Evolutionary conservation across 2,888 invertebrate species (phyloP).

Genomic region (Argyresthia albistria): DNA sequence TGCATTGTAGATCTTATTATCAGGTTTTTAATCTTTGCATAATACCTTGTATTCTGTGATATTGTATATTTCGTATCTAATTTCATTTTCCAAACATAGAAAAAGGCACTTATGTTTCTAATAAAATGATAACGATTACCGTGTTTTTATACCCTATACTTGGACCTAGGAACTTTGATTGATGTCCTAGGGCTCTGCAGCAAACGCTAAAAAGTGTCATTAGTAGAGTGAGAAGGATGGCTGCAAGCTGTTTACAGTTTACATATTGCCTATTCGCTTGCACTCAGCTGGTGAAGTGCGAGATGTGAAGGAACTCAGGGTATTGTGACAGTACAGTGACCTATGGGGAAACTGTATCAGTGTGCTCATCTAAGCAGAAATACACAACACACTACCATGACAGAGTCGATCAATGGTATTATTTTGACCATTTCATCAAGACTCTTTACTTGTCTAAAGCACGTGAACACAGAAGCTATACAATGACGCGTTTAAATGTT

Average conservation of each 20-base stretch:
- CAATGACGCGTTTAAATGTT: no score
- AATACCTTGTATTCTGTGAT: neutral
- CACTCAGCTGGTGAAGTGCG: neutral
- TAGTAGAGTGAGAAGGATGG: neutral
- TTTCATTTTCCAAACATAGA: neutral
- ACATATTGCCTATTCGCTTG: neutral
- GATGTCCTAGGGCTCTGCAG: neutral
- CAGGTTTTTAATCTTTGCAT: neutral
- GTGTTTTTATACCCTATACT: neutral
- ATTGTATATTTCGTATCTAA: neutral
- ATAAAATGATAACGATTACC: slow-evolving; percentile 1
- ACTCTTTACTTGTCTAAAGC: no score
- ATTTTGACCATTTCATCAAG: no score
- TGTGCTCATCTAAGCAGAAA: no score
- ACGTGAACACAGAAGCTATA: no score
- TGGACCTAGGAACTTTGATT: neutral
- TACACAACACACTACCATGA: no score
- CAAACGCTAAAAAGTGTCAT: slow-evolving; percentile 3
- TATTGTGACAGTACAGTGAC: no score
- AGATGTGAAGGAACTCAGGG: neutral
- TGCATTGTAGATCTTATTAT: no score
- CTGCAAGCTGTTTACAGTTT: neutral
- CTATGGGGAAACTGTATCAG: no score
- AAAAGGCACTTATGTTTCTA: slow-evolving; percentile 1
- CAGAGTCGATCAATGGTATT: no score